These are phyloP conservation scores for Phania funesta DNA, from an alignment of 2,888 invertebrate species.

Conservation along the genomic window DNA sequence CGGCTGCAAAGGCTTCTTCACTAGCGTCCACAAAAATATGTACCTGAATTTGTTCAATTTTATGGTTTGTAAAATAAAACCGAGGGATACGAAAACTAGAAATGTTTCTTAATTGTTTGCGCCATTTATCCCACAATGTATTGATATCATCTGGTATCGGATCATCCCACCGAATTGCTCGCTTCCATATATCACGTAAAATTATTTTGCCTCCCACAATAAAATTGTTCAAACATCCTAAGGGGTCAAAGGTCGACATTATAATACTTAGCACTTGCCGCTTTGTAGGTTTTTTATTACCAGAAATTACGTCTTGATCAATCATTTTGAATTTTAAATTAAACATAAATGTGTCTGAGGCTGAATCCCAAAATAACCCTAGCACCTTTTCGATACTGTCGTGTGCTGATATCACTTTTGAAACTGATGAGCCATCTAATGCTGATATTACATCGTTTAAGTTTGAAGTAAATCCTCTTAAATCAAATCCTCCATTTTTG, in stretches of 20 bases:
- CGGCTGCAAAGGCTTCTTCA: too few relatives aligned
- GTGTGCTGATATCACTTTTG: background rate
- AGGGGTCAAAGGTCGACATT: slow-evolving; percentile 31
- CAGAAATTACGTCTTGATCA: background rate
- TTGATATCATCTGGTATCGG: slow-evolving; percentile 50
- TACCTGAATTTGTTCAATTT: background rate
- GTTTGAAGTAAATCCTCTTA: slow-evolving; percentile 53
- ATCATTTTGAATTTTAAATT: slow-evolving; percentile 12
- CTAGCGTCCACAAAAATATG: too few relatives aligned
- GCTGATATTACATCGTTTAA: slow-evolving; percentile 30
- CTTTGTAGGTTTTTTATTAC: slow-evolving; percentile 22
- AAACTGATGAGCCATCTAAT: slow-evolving; percentile 3
- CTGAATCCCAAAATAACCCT: slow-evolving; percentile 17
- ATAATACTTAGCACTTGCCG: slow-evolving; percentile 46
- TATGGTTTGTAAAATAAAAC: slow-evolving; percentile 7
- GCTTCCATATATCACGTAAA: slow-evolving; percentile 46
- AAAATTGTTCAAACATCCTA: slow-evolving; percentile 48
- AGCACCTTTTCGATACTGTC: slow-evolving; percentile 11
- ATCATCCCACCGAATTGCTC: slow-evolving; percentile 49
- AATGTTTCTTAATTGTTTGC: slow-evolving; percentile 11
- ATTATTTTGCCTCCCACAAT: slow-evolving; percentile 31
- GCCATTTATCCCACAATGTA: slow-evolving; percentile 12
- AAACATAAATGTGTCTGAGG: slow-evolving; percentile 26
- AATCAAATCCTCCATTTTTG: slow-evolving; percentile 45
- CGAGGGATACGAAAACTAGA: slow-evolving; percentile 18